Conservation (phyloP, 2,797 vertebrate genomes). For the Syngnathus acus region DNA sequence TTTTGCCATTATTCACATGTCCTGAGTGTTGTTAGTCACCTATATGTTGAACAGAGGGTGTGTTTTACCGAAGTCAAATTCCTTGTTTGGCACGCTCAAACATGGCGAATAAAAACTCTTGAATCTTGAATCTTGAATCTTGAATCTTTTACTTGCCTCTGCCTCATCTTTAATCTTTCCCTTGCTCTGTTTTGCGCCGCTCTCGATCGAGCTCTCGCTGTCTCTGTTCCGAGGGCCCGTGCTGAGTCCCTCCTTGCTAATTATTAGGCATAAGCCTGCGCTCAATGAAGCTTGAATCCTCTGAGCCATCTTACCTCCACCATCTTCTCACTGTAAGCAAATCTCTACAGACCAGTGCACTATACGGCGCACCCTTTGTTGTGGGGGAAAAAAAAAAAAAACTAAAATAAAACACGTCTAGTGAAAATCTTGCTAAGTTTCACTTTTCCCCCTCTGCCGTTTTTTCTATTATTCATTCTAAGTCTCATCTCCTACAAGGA, state of each 20-base stretch:
- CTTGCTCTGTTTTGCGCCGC: constrained; percentile 27
- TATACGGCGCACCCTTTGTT: constrained; percentile 29
- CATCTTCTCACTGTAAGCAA: constrained; percentile 59
- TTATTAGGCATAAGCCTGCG: constrained; percentile 63
- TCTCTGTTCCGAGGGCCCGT: constrained; percentile 41
- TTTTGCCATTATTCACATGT: no score
- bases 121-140: no score
- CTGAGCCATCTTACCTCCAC: constrained; percentile 64
- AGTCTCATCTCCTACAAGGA: constrained; percentile 7
- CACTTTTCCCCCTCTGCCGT: background rate
- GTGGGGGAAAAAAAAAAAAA: constrained; percentile 11
- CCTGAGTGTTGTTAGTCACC: no score
- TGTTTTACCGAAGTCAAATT: no score
- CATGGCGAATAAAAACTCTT: no score
- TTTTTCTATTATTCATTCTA: constrained; percentile 4
- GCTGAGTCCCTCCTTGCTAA: constrained; percentile 63
- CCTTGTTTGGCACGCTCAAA: no score
- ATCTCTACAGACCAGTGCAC: constrained; percentile 58
- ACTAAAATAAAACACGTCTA: background rate
- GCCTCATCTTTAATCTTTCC: constrained; percentile 33
- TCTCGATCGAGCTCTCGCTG: constrained; percentile 21
- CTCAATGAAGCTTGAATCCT: constrained; percentile 67
- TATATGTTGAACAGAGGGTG: no score
- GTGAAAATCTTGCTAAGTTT: constrained; percentile 1
- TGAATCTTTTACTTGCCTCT: constrained; percentile 23